Evolutionary conservation across 2,888 invertebrate species (phyloP).

Genomic region (Sclerodermus sp.): DNA sequence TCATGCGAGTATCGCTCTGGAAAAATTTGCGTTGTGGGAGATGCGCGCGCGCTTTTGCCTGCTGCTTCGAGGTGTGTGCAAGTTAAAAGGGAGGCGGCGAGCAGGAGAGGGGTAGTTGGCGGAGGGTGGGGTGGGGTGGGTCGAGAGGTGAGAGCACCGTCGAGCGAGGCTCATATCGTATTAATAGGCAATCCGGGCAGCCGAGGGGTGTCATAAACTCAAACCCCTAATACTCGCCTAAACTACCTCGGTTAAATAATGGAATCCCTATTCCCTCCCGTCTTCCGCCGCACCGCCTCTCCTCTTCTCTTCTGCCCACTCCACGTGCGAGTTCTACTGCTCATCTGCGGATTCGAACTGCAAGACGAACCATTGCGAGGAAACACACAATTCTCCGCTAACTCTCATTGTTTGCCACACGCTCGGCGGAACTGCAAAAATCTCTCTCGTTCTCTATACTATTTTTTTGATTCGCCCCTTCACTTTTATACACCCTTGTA

Average conservation of each 20-base stretch:
- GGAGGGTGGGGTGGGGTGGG: conserved; percentile 20
- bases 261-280: conserved; percentile 51
- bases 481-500: too few species aligned
- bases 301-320: background rate
- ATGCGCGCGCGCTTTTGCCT: background rate
- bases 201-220: conserved; percentile 53
- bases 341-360: background rate
- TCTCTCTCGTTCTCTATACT: too few species aligned
- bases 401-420: too few species aligned
- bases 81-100: conserved; percentile 19
- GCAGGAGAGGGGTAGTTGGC: conserved; percentile 10
- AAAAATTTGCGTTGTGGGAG: conserved; percentile 6
- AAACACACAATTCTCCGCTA: too few species aligned
- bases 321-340: background rate
- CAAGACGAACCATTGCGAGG: background rate
- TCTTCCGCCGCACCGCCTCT: background rate
- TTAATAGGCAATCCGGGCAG: conserved; percentile 56
- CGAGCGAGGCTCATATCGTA: conserved; percentile 55
- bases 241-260: conserved; percentile 59
- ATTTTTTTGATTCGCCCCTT: too few species aligned
- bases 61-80: conserved; percentile 14
- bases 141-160: conserved; percentile 17
- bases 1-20: conserved; percentile 25
- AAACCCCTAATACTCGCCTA: conserved; percentile 57
- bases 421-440: too few species aligned